Base-by-base conservation (phyloP, 2,888 invertebrate species). In the Brachyptera risi region DNA sequence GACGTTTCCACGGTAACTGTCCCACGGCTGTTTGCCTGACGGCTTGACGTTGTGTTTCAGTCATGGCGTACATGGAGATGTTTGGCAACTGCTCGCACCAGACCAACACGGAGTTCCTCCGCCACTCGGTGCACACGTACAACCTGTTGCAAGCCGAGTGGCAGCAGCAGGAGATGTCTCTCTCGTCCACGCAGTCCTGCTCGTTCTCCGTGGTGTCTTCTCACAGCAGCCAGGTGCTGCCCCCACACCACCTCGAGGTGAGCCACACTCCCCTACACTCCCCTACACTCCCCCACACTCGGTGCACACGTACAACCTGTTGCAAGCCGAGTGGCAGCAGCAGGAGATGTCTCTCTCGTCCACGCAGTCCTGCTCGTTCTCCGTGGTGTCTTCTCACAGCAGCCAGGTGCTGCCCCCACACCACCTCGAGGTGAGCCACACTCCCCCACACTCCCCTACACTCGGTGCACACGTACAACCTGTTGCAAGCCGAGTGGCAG, bases 41-140 rank as follows among this genome's bases (percentile, higher is more conserved):
- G n/a, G n/a, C n/a, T n/a, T n/a, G 9, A 13, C 47, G 24, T 47
- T 21, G 21, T 4, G n/a, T 47, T 81, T 68, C 82, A 92, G 94
- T 95, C 72, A 91, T 93, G 88, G 93, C 92, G 66, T 96, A 95
- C 76, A 94, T 96, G 94, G 93, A 95, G 79, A 92, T 94, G 85
- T 90, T 92, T 72, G 91, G 92, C 21, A 90, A 90, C 75, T 93
- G 92, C 79, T 88, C 90, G 67, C 91, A 92, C 71, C 76, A 78
- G 3, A 73, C 71, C 61, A 83, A 84, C 66, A 84, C 86, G 64
- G 92, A 92, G 70, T 87, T 90, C 75, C 84, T 92, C 75, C 83
- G 92, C 54, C 93, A 93, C 75, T 94, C 95, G 2, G 85, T 94
- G 71, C 92, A 94, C 73, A 85, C 89, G 3, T 89, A 86, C 73